Evolutionary conservation across 2,888 invertebrate genomes (phyloP).

Genomic region (Caenorhabditis sp.): DNA sequence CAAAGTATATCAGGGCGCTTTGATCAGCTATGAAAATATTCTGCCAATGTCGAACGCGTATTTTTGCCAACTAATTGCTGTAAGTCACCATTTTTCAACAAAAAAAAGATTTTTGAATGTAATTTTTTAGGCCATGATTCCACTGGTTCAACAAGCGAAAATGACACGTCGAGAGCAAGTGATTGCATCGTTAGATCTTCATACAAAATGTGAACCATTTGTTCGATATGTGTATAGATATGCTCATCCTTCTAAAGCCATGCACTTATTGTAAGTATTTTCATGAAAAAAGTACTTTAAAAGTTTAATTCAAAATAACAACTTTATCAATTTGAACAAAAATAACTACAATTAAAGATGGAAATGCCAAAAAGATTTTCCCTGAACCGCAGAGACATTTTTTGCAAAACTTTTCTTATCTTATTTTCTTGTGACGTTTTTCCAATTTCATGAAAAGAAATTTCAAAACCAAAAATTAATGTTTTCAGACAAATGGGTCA

Average conservation of each 20-base stretch:
- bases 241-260: constrained; percentile 42
- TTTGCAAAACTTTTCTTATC: too few species aligned
- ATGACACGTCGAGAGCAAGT: constrained; percentile 29
- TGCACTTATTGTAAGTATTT: constrained; percentile 36
- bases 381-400: too few species aligned
- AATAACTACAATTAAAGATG: too few species aligned
- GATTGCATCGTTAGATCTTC: constrained; percentile 27
- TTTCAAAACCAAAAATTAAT: not conserved
- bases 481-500: constrained; percentile 33
- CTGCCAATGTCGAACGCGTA: constrained; percentile 38
- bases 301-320: not conserved
- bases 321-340: too few species aligned
- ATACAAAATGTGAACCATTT: constrained; percentile 36
- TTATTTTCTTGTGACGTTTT: too few species aligned
- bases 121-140: constrained; percentile 24
- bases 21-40: constrained; percentile 29
- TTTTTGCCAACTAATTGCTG: constrained; percentile 35
- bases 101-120: not conserved
- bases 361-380: too few species aligned
- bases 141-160: constrained; percentile 18
- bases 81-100: not conserved
- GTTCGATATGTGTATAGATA: constrained; percentile 38
- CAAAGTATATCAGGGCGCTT: constrained; percentile 28
- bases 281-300: not conserved
- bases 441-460: too few species aligned